phyloP scores from a whole-genome alignment of 1,140 invertebrate genomes.

The Heterodera schachtii region DNA sequence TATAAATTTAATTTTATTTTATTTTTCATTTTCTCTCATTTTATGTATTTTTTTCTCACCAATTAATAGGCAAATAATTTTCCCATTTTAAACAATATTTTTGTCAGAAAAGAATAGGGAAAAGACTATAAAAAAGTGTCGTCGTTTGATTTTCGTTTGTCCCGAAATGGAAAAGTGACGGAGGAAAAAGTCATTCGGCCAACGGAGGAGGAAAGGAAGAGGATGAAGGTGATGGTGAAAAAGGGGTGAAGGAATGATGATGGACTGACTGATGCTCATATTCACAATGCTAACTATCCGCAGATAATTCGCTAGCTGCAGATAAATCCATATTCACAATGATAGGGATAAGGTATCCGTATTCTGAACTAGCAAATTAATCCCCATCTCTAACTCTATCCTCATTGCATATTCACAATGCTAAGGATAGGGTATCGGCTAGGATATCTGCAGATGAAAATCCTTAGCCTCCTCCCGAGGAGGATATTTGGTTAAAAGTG shows the following conservation, averaged over 20 bases:
- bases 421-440: too few relatives aligned
- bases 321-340: too few relatives aligned
- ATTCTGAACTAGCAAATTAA: too few relatives aligned
- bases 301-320: too few relatives aligned
- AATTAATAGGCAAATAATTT: neutral
- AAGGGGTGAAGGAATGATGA: neutral
- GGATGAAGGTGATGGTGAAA: neutral
- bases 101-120: neutral
- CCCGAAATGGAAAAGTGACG: conserved; percentile 15
- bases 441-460: too few relatives aligned
- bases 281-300: too few relatives aligned
- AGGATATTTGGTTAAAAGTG: too few relatives aligned
- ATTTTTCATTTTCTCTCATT: neutral
- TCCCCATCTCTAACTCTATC: too few relatives aligned
- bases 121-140: neutral
- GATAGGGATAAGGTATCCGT: too few relatives aligned
- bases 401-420: too few relatives aligned
- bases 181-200: neutral
- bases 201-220: neutral
- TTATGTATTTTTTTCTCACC: neutral
- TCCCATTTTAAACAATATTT: conserved; percentile 7
- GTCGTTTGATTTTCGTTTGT: neutral
- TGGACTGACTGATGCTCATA: neutral
- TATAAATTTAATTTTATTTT: too few relatives aligned
- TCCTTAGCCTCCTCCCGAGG: too few relatives aligned